Evolutionary conservation across 2,888 invertebrate species (phyloP).

Genomic region (Lycocerus yunnanus): DNA sequence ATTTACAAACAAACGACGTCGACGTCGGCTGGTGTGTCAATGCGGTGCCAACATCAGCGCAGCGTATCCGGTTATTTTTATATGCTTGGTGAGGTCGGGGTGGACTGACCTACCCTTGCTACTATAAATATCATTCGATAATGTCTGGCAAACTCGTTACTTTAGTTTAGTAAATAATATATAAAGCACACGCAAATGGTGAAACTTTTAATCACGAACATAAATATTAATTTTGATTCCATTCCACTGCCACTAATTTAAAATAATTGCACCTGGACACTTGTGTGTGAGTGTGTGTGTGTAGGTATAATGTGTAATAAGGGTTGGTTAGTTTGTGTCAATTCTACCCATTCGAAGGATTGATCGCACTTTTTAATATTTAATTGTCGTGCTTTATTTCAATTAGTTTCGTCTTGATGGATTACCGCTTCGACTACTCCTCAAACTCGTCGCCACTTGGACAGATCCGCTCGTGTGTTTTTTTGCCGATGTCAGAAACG

Average conservation of each 20-base stretch:
- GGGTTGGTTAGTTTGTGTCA: neutral
- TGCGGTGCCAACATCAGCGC: constrained; percentile 6
- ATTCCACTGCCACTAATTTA: neutral
- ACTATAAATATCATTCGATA: constrained; percentile 17
- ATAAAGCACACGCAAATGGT: constrained; percentile 6
- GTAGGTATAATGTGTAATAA: neutral
- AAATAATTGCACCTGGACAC: neutral
- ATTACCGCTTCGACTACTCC: neutral
- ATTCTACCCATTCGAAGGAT: neutral
- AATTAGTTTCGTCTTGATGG: neutral
- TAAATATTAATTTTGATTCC: neutral
- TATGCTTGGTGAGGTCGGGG: constrained; percentile 16
- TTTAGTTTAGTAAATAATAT: constrained; percentile 3
- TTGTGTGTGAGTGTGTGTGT: neutral
- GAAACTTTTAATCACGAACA: constrained; percentile 1
- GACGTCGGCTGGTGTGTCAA: constrained; percentile 5
- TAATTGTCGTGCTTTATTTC: neutral
- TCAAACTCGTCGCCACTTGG: too few species aligned
- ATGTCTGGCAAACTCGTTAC: constrained; percentile 14
- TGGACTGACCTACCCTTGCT: constrained; percentile 19
- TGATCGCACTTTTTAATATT: neutral
- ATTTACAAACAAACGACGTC: constrained; percentile 1
- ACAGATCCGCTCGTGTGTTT: neutral
- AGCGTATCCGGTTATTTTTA: constrained; percentile 18
- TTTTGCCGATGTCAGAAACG: neutral